These are phyloP conservation scores for Desmophyllum pertusum DNA, from an alignment of 92 coral and sea anemone genomes.

Conservation along the genomic window DNA sequence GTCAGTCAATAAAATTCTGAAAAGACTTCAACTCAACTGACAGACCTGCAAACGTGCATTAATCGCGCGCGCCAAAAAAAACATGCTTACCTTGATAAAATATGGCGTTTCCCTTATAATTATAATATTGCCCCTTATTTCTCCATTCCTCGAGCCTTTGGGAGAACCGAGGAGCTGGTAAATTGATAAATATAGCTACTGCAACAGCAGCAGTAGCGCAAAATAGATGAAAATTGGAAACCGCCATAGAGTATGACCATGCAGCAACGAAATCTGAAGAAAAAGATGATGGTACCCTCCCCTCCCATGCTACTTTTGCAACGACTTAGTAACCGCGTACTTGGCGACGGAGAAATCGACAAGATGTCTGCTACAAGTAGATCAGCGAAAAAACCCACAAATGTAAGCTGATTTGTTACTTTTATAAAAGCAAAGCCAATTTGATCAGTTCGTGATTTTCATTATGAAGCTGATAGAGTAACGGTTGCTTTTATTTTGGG, in stretches of 20 bases:
- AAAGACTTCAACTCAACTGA: background rate
- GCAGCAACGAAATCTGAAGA: background rate
- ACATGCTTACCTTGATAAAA: constrained; percentile 82
- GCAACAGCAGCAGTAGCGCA: constrained; percentile 67
- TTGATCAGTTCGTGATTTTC: background rate
- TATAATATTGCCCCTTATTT: constrained; percentile 79
- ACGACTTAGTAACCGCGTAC: constrained; percentile 69
- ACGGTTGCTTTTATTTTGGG: background rate
- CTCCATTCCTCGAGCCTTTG: constrained; percentile 75
- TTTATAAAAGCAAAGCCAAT: background rate
- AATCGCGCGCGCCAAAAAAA: constrained; percentile 26
- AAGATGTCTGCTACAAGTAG: constrained; percentile 98
- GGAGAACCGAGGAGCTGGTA: constrained; percentile 86
- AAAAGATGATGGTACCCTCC: background rate
- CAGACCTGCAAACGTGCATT: background rate
- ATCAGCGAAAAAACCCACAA: constrained; percentile 81
- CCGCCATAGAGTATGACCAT: constrained; percentile 15
- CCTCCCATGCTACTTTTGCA: constrained; percentile 4
- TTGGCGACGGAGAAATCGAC: constrained; percentile 34
- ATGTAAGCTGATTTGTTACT: constrained; percentile 68
- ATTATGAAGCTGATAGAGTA: background rate
- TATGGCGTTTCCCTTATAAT: constrained; percentile 80
- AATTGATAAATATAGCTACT: constrained; percentile 74
- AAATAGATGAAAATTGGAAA: constrained; percentile 56
- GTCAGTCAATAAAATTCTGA: background rate